Evolutionary conservation across 2,888 invertebrate species (phyloP).

Genomic region (Odontocerum albicorne): DNA sequence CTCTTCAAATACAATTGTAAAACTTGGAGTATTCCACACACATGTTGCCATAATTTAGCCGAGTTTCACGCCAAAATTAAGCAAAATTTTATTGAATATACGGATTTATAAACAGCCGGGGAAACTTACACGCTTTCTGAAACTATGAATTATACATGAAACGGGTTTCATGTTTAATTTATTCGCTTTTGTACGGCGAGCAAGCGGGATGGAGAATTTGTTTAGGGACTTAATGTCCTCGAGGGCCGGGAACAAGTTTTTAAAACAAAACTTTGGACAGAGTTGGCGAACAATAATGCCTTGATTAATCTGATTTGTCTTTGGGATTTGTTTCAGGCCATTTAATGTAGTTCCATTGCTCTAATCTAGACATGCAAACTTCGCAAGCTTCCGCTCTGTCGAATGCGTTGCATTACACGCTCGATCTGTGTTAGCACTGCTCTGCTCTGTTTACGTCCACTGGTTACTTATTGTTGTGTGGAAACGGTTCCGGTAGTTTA

Average conservation of each 20-base stretch:
- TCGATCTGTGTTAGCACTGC: no score
- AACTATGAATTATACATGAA: constrained; percentile 17
- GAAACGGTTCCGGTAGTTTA: no score
- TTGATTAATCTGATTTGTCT: constrained; percentile 16
- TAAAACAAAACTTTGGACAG: constrained; percentile 8
- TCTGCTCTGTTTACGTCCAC: no score
- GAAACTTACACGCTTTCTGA: constrained; percentile 13
- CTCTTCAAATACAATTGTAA: constrained; percentile 1
- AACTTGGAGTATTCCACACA: constrained; percentile 8
- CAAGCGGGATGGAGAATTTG: not conserved
- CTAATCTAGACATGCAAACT: constrained; percentile 7
- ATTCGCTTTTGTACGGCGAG: constrained; percentile 14
- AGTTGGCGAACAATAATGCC: constrained; percentile 8
- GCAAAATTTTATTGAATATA: constrained; percentile 11
- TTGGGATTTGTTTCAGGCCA: constrained; percentile 5
- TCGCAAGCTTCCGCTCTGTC: not conserved
- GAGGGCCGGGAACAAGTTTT: constrained; percentile 1
- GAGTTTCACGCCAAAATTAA: constrained; percentile 8
- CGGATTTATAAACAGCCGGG: constrained; percentile 11
- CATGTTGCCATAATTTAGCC: not conserved
- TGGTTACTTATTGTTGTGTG: no score
- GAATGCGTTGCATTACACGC: not conserved
- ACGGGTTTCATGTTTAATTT: constrained; percentile 10
- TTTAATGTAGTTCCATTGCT: constrained; percentile 1
- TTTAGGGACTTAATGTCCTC: not conserved